Conservation (phyloP, 2,113 vertebrate species). For the Mohoua ochrocephala region DNA sequence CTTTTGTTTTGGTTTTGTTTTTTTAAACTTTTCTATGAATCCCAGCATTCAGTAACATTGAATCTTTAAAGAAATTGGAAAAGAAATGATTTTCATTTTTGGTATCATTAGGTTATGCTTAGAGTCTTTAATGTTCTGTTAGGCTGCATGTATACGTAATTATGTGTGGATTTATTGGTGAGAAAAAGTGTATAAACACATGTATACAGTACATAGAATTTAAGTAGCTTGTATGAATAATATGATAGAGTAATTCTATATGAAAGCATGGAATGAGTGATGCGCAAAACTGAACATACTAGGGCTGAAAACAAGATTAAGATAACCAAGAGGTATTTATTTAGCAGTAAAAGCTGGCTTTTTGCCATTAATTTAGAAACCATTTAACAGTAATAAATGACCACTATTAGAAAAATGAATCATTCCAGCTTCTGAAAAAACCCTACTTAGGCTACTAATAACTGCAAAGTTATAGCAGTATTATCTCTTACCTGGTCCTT, state of each 20-base stretch:
- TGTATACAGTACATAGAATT: slow-evolving; percentile 24
- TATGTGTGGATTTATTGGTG: slow-evolving; percentile 21
- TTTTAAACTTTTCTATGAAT: slow-evolving; percentile 38
- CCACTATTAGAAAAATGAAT: slow-evolving; percentile 41
- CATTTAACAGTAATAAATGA: slow-evolving; percentile 51
- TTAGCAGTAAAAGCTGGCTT: slow-evolving; percentile 59
- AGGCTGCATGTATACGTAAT: background rate
- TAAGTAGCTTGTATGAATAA: slow-evolving; percentile 3
- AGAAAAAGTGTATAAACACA: slow-evolving; percentile 32
- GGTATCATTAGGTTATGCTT: background rate
- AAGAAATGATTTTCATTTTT: background rate
- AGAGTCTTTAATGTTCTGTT: background rate
- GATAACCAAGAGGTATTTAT: slow-evolving; percentile 48
- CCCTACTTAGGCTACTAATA: slow-evolving; percentile 28
- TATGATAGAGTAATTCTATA: slow-evolving; percentile 21
- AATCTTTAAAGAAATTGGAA: slow-evolving; percentile 56
- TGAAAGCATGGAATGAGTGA: slow-evolving; percentile 42
- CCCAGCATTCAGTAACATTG: slow-evolving; percentile 51
- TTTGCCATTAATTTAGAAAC: slow-evolving; percentile 56
- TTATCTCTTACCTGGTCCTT: slow-evolving; percentile 83
- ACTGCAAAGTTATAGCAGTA: slow-evolving; percentile 48
- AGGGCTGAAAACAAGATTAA: slow-evolving; percentile 49
- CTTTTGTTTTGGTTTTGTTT: slow-evolving; percentile 6
- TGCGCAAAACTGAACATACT: slow-evolving; percentile 17
- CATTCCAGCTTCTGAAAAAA: slow-evolving; percentile 45